A percentile compares a stretch with the other conserved stretches of the same genome.
Conservation (phyloP, 2,113 vertebrate genomes). For the Columba janthina region DNA sequence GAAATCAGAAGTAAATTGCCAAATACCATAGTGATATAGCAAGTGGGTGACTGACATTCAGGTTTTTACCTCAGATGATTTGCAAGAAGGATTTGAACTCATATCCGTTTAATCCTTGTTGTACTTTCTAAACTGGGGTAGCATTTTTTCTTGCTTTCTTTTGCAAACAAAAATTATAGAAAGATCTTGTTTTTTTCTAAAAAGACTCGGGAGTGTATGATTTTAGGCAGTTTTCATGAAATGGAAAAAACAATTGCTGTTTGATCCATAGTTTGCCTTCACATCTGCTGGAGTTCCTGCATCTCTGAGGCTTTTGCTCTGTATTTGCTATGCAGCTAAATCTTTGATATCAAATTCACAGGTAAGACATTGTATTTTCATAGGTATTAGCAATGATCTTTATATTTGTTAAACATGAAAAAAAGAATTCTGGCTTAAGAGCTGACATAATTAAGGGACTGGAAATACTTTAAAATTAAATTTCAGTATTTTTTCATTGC, state of each 20-base stretch:
- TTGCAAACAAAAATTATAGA: background rate
- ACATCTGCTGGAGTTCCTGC: background rate
- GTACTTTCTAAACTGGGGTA: accelerated
- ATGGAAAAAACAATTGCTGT: background rate
- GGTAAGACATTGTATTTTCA: background rate
- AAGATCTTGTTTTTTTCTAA: background rate
- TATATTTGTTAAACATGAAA: background rate
- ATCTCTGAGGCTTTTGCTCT: background rate
- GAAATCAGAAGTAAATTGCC: background rate
- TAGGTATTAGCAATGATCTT: background rate
- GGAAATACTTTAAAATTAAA: background rate
- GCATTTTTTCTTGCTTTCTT: background rate
- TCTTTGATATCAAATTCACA: background rate
- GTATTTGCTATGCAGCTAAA: background rate
- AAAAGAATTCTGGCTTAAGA: background rate
- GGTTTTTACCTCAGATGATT: background rate
- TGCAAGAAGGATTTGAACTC: background rate
- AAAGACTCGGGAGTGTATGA: background rate
- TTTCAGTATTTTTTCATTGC: background rate
- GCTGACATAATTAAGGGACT: background rate
- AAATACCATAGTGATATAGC: accelerated
- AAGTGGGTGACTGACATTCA: background rate
- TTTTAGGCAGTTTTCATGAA: background rate
- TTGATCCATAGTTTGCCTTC: background rate
- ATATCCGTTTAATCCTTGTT: background rate